These are phyloP conservation scores for Diachrysia chrysitis DNA, from an alignment of 2,888 invertebrate species.

Conservation along the genomic window DNA sequence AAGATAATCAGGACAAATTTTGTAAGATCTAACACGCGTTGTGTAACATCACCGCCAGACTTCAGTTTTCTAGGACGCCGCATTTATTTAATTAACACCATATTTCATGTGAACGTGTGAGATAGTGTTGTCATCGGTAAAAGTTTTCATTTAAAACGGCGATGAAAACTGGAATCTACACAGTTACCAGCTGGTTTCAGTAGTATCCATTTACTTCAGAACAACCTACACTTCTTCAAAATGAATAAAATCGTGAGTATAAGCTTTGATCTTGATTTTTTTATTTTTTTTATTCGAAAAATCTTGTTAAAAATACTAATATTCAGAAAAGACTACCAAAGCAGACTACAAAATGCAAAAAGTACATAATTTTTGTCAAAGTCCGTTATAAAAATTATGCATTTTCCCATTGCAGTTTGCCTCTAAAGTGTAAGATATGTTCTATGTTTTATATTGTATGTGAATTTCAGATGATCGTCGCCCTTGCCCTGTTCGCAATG, in stretches of 20 bases:
- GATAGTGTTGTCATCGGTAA: constrained; percentile 59
- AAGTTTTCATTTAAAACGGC: constrained; percentile 45
- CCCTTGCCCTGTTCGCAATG: constrained; percentile 67
- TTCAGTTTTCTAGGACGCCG: constrained; percentile 66
- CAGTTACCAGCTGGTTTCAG: constrained; percentile 49
- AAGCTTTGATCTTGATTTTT: constrained; percentile 5
- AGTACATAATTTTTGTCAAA: too few species aligned
- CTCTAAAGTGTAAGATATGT: too few species aligned
- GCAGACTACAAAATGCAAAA: too few species aligned
- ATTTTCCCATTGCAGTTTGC: too few species aligned
- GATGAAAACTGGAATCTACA: constrained; percentile 15
- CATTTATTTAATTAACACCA: constrained; percentile 81
- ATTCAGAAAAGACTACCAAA: too few species aligned
- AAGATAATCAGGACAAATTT: constrained; percentile 49
- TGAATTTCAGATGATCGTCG: constrained; percentile 45
- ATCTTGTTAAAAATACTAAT: too few species aligned
- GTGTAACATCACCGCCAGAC: constrained; percentile 66
- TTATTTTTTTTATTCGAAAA: not conserved
- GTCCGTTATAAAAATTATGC: too few species aligned
- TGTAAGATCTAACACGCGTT: constrained; percentile 65
- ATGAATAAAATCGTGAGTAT: constrained; percentile 62
- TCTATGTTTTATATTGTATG: not conserved
- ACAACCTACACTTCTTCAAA: constrained; percentile 37
- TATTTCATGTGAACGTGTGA: constrained; percentile 67
- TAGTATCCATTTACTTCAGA: constrained; percentile 36